phyloP scores from a whole-genome alignment of 2,113 vertebrate species.

The Lanius collurio region DNA sequence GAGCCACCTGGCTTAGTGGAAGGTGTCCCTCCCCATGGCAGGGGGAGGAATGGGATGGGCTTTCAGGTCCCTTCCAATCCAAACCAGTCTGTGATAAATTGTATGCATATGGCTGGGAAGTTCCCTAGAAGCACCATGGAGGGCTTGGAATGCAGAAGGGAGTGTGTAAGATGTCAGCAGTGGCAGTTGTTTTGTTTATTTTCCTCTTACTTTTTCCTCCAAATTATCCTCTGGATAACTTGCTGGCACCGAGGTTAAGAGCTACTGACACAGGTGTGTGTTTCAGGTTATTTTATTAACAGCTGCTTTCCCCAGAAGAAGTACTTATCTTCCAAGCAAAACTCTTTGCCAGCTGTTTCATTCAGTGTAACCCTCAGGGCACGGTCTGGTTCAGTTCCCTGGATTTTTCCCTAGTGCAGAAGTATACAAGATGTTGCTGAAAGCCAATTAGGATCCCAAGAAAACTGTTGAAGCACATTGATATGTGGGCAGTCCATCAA shows the following conservation, averaged over 20 bases:
- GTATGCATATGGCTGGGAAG: neutral
- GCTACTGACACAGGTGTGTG: neutral
- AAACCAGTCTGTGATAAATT: neutral
- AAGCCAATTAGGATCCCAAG: neutral
- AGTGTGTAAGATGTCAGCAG: neutral
- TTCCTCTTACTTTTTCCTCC: neutral
- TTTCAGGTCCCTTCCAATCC: neutral
- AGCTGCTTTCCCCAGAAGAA: neutral
- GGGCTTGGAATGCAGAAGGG: neutral
- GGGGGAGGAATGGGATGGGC: neutral
- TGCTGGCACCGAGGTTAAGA: neutral
- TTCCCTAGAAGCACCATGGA: neutral
- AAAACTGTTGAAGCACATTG: neutral
- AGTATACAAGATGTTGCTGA: neutral
- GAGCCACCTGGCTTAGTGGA: neutral
- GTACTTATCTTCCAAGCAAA: neutral
- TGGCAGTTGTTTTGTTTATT: neutral
- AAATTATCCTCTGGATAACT: neutral
- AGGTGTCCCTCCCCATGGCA: neutral
- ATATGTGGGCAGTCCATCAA: fast-evolving
- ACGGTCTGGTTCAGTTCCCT: neutral
- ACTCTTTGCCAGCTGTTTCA: neutral
- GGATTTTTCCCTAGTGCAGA: neutral
- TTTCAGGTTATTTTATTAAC: neutral
- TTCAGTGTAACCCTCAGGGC: neutral